phyloP scores from a whole-genome alignment of 37 sponge, comb jelly and placozoan species.

The Axinella damicornis region DNA sequence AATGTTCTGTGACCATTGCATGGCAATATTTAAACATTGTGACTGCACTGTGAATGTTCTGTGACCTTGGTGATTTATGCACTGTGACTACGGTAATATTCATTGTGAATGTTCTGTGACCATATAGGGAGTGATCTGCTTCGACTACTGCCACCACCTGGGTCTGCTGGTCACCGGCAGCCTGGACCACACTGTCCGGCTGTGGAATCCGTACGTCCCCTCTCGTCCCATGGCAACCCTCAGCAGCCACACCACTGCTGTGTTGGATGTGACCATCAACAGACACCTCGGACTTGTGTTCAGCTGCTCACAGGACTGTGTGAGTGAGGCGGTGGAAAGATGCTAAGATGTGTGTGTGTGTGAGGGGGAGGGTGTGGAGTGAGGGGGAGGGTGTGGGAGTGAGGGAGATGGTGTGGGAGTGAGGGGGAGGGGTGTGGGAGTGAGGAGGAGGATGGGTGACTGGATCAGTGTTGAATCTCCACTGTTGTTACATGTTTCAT shows the following conservation, averaged over 20 bases:
- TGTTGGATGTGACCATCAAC: constrained; percentile 82
- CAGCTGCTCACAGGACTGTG: constrained; percentile 86
- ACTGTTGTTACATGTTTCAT: too few species aligned
- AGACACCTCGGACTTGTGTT: constrained; percentile 63
- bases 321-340: constrained; percentile 31
- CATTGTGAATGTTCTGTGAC: too few species aligned
- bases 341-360: background rate
- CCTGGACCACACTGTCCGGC: constrained; percentile 87
- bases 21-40: too few species aligned
- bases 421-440: too few species aligned
- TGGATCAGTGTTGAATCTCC: too few species aligned
- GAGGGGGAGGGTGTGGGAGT: background rate
- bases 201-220: constrained; percentile 97
- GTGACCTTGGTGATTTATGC: too few species aligned
- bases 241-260: constrained; percentile 70
- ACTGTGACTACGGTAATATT: too few species aligned
- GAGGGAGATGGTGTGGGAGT: too few species aligned
- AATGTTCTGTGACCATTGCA: too few species aligned
- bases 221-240: constrained; percentile 82
- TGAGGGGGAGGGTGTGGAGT: too few species aligned
- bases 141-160: constrained; percentile 80
- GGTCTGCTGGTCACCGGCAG: constrained; percentile 92
- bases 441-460: too few species aligned
- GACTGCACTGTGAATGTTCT: too few species aligned
- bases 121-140: constrained; percentile 90